Evolutionary conservation across 1,140 invertebrate species (phyloP), one percentile per base, ranked within the genome.

Genomic region (Temnothorax nylanderi): DNA sequence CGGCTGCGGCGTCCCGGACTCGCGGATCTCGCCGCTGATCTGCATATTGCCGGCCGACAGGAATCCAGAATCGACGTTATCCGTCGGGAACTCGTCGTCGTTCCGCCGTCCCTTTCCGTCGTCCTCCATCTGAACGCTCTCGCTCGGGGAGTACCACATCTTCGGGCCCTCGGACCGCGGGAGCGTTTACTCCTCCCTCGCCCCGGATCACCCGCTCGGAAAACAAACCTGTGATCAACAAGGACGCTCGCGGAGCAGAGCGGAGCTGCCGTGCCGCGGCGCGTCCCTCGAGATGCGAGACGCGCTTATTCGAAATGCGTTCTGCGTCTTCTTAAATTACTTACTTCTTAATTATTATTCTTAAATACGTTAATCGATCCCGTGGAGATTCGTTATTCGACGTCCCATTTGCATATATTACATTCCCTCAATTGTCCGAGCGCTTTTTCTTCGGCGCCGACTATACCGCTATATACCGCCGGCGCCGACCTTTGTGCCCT

Each of bases 41-140:
- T 95, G 89, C 32, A 95, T 84, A 91, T 95, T 96, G n/a, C 94
- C 94, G 82, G 95, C 95, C 5, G 96, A 97, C 16, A 96, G 87
- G 89, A 96, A 96, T 11, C 96, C 96, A 37, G 96, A 96, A 64
- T 95, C 95, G 34, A 86, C 62, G 47, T 88, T 74, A 13, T 86
- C 89, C 1, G 89, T 92, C 16, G 92, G 91, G 16, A 21, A 65
- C 18, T 86, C 49, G n/a, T 32, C 67, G n/a, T 75, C 41, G 13
- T 62, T 54, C 7, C 44, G 67, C 54, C 77, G 88, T 10, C 4
- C 34, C 3, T 54, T 60, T 62, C 77, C 34, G 87, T 77, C 87
- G 84, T 49, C 67, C 71, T 77, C 86, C 41, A 51, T 85, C 56
- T 89, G 90, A 77, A 56, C 77, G 87, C 49, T 82, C 32, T 58